A percentile compares a stretch with the other conserved stretches of the same genome.
These are phyloP conservation scores for Wasmannia auropunctata DNA, from an alignment of 1,140 invertebrate genomes.

Conservation along the genomic window DNA sequence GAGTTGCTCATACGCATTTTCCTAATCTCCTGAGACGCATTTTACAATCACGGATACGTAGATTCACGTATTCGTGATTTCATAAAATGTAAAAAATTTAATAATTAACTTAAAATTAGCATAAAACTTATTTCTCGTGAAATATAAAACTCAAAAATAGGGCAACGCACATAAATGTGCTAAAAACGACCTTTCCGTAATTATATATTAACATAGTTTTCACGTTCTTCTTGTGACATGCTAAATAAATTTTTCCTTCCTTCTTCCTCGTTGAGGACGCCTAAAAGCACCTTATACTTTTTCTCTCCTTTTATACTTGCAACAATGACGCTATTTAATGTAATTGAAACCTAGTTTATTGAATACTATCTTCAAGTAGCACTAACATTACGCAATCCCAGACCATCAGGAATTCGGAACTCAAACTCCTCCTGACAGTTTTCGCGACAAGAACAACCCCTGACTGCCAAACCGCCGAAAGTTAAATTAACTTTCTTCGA, in stretches of 20 bases:
- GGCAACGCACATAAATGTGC: neutral
- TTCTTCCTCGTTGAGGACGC: neutral
- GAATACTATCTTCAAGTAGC: neutral
- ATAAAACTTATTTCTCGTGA: neutral
- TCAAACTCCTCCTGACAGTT: constrained; percentile 35
- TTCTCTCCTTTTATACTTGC: neutral
- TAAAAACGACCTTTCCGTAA: neutral
- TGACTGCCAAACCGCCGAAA: neutral
- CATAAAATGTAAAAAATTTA: neutral
- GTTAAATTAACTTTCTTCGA: constrained; percentile 51
- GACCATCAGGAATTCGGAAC: constrained; percentile 14
- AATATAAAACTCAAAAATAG: neutral
- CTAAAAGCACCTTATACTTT: neutral
- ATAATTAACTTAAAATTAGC: neutral
- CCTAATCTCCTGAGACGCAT: neutral
- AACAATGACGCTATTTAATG: neutral
- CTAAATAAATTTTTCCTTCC: neutral
- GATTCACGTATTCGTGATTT: neutral
- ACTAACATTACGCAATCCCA: constrained; percentile 5
- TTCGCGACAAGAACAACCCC: neutral
- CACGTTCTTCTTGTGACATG: neutral
- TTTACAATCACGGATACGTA: neutral
- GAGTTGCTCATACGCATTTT: neutral
- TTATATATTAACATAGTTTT: neutral
- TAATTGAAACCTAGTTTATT: neutral